phyloP scores from a whole-genome alignment of 2,888 invertebrate species.

The Acleris emargana region DNA sequence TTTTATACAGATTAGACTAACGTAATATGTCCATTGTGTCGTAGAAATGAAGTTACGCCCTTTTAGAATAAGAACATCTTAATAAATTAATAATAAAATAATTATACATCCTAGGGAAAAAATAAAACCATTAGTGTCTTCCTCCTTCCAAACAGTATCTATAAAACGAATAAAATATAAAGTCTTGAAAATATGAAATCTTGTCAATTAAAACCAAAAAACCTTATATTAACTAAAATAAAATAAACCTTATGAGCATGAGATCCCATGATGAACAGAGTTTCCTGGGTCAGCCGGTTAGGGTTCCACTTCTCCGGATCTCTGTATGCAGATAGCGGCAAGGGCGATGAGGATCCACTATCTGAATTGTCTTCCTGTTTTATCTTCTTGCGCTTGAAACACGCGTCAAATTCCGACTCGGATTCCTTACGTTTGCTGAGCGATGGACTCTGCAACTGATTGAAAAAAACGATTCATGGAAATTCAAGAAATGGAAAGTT shows the following conservation, averaged over 20 bases:
- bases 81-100: no score
- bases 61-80: no score
- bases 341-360: slow-evolving; percentile 65
- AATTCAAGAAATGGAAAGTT: no score
- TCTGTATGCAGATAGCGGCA: slow-evolving; percentile 77
- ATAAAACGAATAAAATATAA: no score
- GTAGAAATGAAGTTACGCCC: no score
- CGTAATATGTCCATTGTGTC: no score
- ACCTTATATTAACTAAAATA: slow-evolving; percentile 14
- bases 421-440: slow-evolving; percentile 86
- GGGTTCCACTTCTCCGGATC: slow-evolving; percentile 90
- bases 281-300: slow-evolving; percentile 87
- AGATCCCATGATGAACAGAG: slow-evolving; percentile 91
- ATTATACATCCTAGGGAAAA: no score
- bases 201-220: neutral
- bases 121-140: no score
- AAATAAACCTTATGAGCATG: slow-evolving; percentile 86
- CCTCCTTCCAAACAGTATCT: no score
- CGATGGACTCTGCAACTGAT: slow-evolving; percentile 76
- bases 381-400: slow-evolving; percentile 68
- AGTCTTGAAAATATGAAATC: no score
- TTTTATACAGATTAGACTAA: no score
- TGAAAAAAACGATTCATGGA: neutral
- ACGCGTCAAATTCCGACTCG: slow-evolving; percentile 86
- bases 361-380: slow-evolving; percentile 69